Percentiles rank a stretch among this genome's conserved stretches.
Conservation (phyloP, 2,113 vertebrate species). For the Morone saxatilis region DNA sequence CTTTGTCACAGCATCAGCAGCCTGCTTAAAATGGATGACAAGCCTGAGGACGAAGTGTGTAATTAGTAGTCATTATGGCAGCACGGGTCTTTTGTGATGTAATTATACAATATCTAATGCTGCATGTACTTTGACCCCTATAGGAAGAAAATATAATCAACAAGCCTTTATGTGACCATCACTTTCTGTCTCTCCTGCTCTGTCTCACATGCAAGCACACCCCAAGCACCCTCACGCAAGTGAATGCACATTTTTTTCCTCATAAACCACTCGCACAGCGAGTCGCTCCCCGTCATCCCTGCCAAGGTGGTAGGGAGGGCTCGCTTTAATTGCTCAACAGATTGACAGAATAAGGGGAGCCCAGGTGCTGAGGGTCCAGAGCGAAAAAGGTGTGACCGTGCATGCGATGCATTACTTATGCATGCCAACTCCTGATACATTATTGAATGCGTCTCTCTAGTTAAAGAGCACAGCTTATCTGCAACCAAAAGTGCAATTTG, state of each 20-base stretch:
- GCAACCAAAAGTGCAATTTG: conserved; percentile 28
- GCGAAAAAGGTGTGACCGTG: conserved; percentile 51
- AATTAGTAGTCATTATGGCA: conserved; percentile 50
- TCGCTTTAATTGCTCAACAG: conserved; percentile 60
- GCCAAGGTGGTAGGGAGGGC: conserved; percentile 9
- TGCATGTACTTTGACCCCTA: conserved; percentile 17
- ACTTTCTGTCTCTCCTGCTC: background rate
- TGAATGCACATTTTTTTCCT: conserved; percentile 6
- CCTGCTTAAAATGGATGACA: conserved; percentile 19
- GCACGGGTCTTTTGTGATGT: conserved; percentile 24
- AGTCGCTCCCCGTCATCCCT: background rate
- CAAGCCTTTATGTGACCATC: background rate
- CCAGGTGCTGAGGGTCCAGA: conserved; percentile 23
- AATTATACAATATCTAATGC: conserved; percentile 30
- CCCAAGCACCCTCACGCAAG: background rate
- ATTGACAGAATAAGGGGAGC: conserved; percentile 60
- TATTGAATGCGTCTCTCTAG: conserved; percentile 49
- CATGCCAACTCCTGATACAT: conserved; percentile 42
- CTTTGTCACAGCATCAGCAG: conserved; percentile 13
- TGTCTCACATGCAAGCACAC: background rate
- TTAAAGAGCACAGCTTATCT: conserved; percentile 48
- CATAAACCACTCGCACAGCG: conserved; percentile 4
- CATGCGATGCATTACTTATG: conserved; percentile 65
- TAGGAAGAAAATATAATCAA: conserved; percentile 17
- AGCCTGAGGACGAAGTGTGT: conserved; percentile 14